Evolutionary conservation across 2,113 vertebrate genomes (phyloP), one percentile per base, ranked within the genome.

Genomic region (Salvator merianae): DNA sequence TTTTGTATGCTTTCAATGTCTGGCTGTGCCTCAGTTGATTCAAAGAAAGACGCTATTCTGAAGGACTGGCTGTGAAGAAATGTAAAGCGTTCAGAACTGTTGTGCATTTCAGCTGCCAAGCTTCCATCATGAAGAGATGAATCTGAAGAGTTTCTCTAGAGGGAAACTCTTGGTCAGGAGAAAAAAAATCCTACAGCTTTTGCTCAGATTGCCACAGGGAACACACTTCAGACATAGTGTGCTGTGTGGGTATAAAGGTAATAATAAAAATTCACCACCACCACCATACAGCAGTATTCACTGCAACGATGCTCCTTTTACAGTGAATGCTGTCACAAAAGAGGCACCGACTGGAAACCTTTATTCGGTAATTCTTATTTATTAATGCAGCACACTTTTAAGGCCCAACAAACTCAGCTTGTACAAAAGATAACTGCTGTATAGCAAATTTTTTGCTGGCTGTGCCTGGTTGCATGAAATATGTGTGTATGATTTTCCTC

Each of bases 291-390:
- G 28, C 13, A 55, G 0, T 59, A 70, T 38, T 9, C 81, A 82
- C 9, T 1, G 0, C 38, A 50, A 34, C 18, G 28, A 20, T 59
- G 59, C 2, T 47, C 81, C 84, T 40, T 34, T 90, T 68, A 74
- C 22, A 87, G n/a, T 0, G 6, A 1, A 7, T 0, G 0, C 65
- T 90, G 82, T 79, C 40, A 74, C 76, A 81, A 76, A 87, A 22
- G 85, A 59, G 22, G 50, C 77, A 53, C 78, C 47, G 34, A 69
- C 69, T 87, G 70, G 81, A 80, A 79, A 91, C 79, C 62, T 84
- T 68, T 72, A 86, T 90, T 80, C 86, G 84, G 83, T 89, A 88
- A 70, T 59, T 59, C 14, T 59, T 13, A 59, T 59, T 59, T 20
- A 59, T 59, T 59, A 59, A 59, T 59, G 10, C 43, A 47, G 43